These are phyloP conservation scores for Macrophya alboannulata DNA, from an alignment of 2,888 invertebrate genomes.

Conservation along the genomic window DNA sequence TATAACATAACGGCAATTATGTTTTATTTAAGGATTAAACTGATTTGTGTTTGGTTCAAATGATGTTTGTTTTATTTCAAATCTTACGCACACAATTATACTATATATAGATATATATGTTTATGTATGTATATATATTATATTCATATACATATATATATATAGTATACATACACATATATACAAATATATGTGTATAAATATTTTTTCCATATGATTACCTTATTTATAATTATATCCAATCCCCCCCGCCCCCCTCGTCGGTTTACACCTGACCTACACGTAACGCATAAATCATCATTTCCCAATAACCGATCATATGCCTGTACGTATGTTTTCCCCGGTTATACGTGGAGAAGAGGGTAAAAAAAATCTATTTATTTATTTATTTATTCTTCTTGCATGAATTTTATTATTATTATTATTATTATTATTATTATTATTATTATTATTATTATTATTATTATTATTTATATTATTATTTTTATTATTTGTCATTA, in stretches of 20 bases:
- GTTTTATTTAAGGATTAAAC: constrained; percentile 80
- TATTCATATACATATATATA: background rate
- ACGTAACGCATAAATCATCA: background rate
- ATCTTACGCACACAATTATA: constrained; percentile 61
- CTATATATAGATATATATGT: background rate
- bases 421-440: background rate
- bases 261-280: background rate
- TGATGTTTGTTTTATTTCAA: constrained; percentile 77
- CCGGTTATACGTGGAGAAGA: background rate
- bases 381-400: background rate
- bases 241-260: background rate
- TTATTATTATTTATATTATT: background rate
- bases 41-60: constrained; percentile 80
- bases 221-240: background rate
- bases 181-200: background rate
- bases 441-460: background rate
- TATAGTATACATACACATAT: too few species aligned
- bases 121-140: background rate
- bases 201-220: background rate
- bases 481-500: background rate
- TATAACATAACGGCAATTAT: constrained; percentile 79
- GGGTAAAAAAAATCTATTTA: background rate
- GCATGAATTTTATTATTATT: constrained; percentile 3
- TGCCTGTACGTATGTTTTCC: background rate
- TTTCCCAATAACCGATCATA: background rate